Base-by-base conservation (phyloP, 2,888 invertebrate genomes). In the Phorcus lineatus region DNA sequence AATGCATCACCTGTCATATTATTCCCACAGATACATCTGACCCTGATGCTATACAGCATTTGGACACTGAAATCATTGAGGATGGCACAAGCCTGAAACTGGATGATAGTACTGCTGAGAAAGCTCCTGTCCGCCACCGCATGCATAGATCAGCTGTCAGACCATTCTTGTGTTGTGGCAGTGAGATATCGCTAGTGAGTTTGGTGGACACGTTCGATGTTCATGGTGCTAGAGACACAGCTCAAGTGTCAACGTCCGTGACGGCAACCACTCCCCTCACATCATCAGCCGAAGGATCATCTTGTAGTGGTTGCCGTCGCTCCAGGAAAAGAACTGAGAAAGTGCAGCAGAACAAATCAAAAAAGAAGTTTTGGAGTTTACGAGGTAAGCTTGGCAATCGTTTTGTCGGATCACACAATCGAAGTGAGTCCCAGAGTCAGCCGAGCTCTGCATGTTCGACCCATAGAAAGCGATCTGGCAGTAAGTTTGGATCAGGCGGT, bases 391-490 rank as follows among this genome's bases (percentile, higher is more conserved):
- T 88, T 19, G 57, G 74, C 1, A 24, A 53, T 13, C 36, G 74
- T 13, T 55, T 53, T 74, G 62, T 47, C 0, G 47, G 47, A 6
- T 52, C 54, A 22, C 74, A 78, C 31, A 47, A 53, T 16, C 78
- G 52, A 13, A 47, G 52, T 17, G 55, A 47, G 9, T 70, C 62
- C 66, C 77, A 80, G 11, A 80, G 80, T 7, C 66, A 77, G 54
- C 78, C 81, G 22, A 66, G 82, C 9, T 96, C 95, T 91, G 95
- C 95, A 19, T 95, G 95, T 90, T 95, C 95, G 0, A 95, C 95
- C 2, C 95, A 95, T 91, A 91, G 95, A n/a, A 94, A 95, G 96
- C 95, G 55, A 52, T 28, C 24, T 28, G 40, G 47, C 22, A 52
- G 24, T n/a, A 74, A 24, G 40, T n/a, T 22, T 7, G 47, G 24